These are phyloP conservation scores for Leptinotarsa peninsularis DNA, from an alignment of 2,888 invertebrate species.

Conservation along the genomic window DNA sequence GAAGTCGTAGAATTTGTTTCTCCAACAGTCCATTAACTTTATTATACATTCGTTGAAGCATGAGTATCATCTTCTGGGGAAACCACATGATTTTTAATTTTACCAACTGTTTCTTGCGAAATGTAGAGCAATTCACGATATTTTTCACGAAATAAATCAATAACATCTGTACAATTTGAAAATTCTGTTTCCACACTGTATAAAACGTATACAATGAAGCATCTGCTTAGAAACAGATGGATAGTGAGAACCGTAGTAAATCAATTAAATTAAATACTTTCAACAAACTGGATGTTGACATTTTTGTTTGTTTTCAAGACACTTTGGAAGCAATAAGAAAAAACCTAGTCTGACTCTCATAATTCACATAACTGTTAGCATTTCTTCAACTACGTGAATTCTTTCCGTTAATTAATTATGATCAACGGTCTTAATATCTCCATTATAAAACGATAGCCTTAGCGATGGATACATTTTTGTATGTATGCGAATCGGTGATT, in stretches of 20 bases:
- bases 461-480: constrained; percentile 30
- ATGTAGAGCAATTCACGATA: too few relatives aligned
- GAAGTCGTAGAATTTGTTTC: too few relatives aligned
- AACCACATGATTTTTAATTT: too few relatives aligned
- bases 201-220: neutral
- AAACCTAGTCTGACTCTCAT: constrained; percentile 3
- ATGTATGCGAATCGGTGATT: constrained; percentile 39
- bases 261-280: neutral
- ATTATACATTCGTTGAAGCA: too few relatives aligned
- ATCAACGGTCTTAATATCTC: neutral
- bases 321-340: neutral
- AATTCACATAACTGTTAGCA: constrained; percentile 18
- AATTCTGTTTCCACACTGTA: too few relatives aligned
- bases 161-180: neutral
- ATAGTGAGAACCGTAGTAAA: neutral
- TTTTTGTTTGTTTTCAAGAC: neutral
- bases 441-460: constrained; percentile 23
- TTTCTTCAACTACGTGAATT: neutral
- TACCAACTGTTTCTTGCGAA: too few relatives aligned
- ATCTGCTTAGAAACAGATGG: neutral
- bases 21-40: too few relatives aligned
- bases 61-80: too few relatives aligned
- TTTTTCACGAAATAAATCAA: neutral
- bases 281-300: constrained; percentile 1
- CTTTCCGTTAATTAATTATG: neutral